These are phyloP conservation scores for Notothenia coriiceps DNA, from an alignment of 2,113 vertebrate genomes.

Conservation along the genomic window DNA sequence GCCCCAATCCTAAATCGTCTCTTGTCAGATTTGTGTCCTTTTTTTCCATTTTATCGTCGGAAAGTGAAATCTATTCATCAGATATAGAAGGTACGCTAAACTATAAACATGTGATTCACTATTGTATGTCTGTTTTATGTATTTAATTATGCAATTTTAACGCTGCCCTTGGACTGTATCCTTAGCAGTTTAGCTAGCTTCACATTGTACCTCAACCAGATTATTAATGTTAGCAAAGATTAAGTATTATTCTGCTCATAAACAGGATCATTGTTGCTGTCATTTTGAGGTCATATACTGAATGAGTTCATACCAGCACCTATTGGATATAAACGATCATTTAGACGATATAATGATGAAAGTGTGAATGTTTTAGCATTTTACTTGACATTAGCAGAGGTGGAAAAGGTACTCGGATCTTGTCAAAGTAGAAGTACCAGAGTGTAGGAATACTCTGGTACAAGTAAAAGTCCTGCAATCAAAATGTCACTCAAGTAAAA, in stretches of 20 bases:
- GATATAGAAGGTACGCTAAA: neutral
- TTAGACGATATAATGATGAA: no score
- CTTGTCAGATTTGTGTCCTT: neutral
- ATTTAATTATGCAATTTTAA: fast-evolving
- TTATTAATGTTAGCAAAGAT: neutral
- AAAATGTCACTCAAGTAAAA: no score
- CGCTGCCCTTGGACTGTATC: constrained; percentile 27
- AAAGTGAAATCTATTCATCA: neutral
- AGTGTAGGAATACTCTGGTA: no score
- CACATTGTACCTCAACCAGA: neutral
- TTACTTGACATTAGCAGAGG: no score
- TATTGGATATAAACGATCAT: no score
- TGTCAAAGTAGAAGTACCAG: no score
- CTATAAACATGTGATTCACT: fast-evolving
- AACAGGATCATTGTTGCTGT: neutral
- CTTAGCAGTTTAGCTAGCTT: constrained; percentile 18
- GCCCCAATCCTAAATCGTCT: fast-evolving
- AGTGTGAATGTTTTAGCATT: no score
- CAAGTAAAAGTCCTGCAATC: no score
- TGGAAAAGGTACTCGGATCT: no score
- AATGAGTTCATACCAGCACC: no score
- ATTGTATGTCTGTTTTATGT: neutral
- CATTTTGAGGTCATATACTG: no score
- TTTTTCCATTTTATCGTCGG: neutral
- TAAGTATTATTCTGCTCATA: no score